Conservation (phyloP, 2,113 vertebrate genomes). For the Catagonus wagneri region DNA sequence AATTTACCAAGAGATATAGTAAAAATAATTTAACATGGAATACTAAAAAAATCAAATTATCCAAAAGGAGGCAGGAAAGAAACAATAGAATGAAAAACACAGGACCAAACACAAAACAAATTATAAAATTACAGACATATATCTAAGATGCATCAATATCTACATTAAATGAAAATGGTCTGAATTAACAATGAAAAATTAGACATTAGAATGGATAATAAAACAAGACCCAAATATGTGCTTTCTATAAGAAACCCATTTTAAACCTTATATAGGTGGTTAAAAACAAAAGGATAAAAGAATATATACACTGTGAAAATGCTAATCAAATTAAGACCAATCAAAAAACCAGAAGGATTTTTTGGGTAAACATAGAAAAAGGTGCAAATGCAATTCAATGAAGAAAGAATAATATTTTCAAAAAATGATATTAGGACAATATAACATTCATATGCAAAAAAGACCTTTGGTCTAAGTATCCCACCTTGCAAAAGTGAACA, state of each 20-base stretch:
- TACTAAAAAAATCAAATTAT: background rate
- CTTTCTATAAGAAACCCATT: background rate
- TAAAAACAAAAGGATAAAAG: conserved; percentile 16
- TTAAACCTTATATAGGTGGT: background rate
- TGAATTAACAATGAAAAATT: background rate
- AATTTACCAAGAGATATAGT: background rate
- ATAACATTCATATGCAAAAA: background rate
- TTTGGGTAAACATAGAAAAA: background rate
- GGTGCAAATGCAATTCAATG: background rate
- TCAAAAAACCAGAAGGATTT: background rate
- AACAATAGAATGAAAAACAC: conserved; percentile 24
- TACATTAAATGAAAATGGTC: background rate
- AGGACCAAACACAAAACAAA: conserved; percentile 12
- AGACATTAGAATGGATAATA: background rate
- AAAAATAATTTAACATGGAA: conserved; percentile 30
- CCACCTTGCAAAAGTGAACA: background rate
- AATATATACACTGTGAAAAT: background rate
- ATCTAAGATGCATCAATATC: background rate
- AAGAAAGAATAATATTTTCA: conserved; percentile 19
- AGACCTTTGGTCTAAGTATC: background rate
- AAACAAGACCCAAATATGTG: background rate
- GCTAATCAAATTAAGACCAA: conserved; percentile 24
- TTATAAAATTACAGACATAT: background rate
- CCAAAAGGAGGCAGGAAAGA: background rate
- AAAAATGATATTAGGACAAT: background rate